Conservation (phyloP, 1,140 invertebrate species). For the Glomeris maerens region DNA sequence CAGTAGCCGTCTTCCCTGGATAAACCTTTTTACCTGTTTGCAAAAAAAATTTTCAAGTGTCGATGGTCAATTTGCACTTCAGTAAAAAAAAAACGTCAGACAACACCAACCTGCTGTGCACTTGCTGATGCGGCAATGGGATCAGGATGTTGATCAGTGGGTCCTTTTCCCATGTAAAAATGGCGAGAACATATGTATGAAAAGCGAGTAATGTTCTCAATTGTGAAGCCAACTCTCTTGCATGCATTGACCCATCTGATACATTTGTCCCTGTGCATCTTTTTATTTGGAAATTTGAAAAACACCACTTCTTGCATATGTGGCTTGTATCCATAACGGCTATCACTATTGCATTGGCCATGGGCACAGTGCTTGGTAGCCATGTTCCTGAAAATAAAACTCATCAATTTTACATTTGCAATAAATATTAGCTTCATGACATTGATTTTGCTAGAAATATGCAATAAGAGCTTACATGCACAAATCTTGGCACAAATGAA, state of each 20-base stretch:
- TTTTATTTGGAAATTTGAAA: background rate
- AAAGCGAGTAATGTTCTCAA: conserved; percentile 11
- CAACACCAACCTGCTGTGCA: too few relatives aligned
- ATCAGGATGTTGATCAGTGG: background rate
- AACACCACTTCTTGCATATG: background rate
- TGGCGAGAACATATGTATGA: conserved; percentile 14
- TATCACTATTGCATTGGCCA: too few relatives aligned
- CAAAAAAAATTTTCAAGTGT: too few relatives aligned
- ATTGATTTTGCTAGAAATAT: too few relatives aligned
- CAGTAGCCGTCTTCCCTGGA: too few relatives aligned
- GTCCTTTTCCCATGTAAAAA: background rate
- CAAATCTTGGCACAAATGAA: too few relatives aligned
- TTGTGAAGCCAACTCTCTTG: conserved; percentile 12
- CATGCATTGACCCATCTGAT: conserved; percentile 11
- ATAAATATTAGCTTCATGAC: too few relatives aligned
- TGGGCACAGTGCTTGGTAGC: conserved; percentile 3
- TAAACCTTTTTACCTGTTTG: too few relatives aligned
- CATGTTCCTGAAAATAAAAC: background rate
- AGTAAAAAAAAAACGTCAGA: too few relatives aligned
- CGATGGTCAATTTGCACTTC: too few relatives aligned
- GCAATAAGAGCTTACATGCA: too few relatives aligned
- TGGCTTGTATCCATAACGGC: background rate
- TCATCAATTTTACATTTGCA: too few relatives aligned
- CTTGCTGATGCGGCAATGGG: background rate
- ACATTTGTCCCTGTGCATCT: background rate